A percentile compares a stretch with the other conserved stretches of the same genome.
phyloP scores from a whole-genome alignment of 2,888 invertebrate species.

The Hypsopygia costalis region DNA sequence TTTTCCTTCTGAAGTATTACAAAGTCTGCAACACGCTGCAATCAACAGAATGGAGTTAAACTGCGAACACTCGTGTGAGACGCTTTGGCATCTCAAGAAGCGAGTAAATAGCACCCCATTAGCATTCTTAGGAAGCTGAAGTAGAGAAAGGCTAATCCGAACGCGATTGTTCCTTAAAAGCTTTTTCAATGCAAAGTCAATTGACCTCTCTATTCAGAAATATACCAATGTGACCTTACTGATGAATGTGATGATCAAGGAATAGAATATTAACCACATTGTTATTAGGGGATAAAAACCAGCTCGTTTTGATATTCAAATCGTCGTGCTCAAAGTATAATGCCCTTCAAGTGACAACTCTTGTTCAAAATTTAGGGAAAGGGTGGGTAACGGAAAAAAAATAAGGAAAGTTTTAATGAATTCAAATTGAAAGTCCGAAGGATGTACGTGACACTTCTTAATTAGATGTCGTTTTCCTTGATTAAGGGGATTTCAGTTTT shows the following conservation, averaged over 20 bases:
- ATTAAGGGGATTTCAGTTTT: neutral
- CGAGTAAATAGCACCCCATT: neutral
- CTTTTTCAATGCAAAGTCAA: too few species aligned
- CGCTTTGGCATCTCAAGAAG: neutral
- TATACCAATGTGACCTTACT: neutral
- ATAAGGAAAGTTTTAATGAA: slow-evolving; percentile 5
- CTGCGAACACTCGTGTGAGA: neutral
- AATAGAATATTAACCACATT: too few species aligned
- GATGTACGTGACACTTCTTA: slow-evolving; percentile 8
- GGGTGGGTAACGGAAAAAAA: neutral
- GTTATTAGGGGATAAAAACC: too few species aligned
- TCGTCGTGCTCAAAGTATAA: too few species aligned
- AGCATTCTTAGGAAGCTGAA: neutral
- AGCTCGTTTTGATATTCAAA: too few species aligned
- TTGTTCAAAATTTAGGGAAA: too few species aligned
- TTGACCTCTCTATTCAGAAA: neutral
- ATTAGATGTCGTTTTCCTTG: slow-evolving; percentile 3
- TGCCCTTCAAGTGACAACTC: too few species aligned
- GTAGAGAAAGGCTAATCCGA: neutral
- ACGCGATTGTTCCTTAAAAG: too few species aligned
- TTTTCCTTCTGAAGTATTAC: neutral
- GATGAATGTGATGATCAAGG: neutral
- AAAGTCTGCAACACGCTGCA: neutral
- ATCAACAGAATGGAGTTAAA: neutral
- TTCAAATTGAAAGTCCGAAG: slow-evolving; percentile 8